Percentiles rank a stretch among this genome's conserved stretches.
These are phyloP conservation scores for Perca fluviatilis DNA, from an alignment of 2,113 vertebrate species.

Conservation along the genomic window DNA sequence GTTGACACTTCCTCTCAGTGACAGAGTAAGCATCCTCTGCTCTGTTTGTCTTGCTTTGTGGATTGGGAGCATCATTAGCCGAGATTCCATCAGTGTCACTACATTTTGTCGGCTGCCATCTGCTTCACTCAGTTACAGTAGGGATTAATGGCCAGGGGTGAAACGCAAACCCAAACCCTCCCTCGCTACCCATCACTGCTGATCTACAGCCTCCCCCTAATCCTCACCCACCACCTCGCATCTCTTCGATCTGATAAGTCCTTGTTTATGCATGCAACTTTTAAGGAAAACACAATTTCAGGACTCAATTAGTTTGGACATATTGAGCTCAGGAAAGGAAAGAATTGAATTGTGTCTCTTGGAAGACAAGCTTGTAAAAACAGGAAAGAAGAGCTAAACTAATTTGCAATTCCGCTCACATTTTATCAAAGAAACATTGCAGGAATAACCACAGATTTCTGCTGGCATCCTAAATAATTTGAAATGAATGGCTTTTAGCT, in stretches of 20 bases:
- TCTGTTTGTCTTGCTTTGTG: constrained; percentile 57
- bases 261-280: constrained; percentile 16
- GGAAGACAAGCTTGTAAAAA: neutral
- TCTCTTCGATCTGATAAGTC: constrained; percentile 36
- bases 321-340: neutral
- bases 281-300: constrained; percentile 8
- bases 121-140: constrained; percentile 75
- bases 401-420: neutral
- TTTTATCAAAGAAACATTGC: constrained; percentile 11
- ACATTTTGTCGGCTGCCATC: constrained; percentile 77
- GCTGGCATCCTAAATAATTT: constrained; percentile 24
- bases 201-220: constrained; percentile 66
- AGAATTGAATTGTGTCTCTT: neutral
- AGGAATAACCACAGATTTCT: constrained; percentile 22
- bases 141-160: constrained; percentile 78
- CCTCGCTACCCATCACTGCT: constrained; percentile 58
- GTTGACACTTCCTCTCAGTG: constrained; percentile 22
- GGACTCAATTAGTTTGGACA: neutral
- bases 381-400: neutral
- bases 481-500: constrained; percentile 30
- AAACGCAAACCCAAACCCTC: constrained; percentile 58
- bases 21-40: constrained; percentile 8
- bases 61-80: constrained; percentile 76
- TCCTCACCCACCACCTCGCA: constrained; percentile 40
- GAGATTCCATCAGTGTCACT: constrained; percentile 73